Base-by-base conservation (phyloP, 2,888 invertebrate genomes). In the Protula sp. region DNA sequence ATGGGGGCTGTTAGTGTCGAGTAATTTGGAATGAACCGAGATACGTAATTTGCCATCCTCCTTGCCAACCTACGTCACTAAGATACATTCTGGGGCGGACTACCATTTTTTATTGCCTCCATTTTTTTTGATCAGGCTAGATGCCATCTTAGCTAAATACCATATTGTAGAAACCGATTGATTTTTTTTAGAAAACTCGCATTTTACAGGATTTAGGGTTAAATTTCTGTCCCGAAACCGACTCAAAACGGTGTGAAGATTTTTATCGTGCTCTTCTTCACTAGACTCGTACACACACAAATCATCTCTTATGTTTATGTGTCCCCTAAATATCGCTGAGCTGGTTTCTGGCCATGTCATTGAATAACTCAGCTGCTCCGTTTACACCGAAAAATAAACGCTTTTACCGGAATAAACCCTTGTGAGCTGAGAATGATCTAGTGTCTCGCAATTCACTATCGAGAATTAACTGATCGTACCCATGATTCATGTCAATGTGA, bases 21-120 rank as follows among this genome's bases (percentile, higher is more conserved):
- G n/a, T n/a, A n/a, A n/a, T n/a, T n/a, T n/a, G 68, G 31, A 9
- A 72, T 52, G 0, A 70, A 68, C 52, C 48, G 61, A 30, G 65
- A n/a, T n/a, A n/a, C n/a, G n/a, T n/a, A n/a, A n/a, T n/a, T n/a
- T n/a, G n/a, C n/a, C n/a, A n/a, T n/a, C n/a, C n/a, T n/a, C n/a
- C n/a, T 60, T 2, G 67, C 58, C 3, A 59, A 54, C 14, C 57
- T 57, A 28, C n/a, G n/a, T n/a, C n/a, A n/a, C n/a, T n/a, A n/a
- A n/a, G n/a, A n/a, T n/a, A n/a, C n/a, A n/a, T n/a, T n/a, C n/a
- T n/a, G n/a, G n/a, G n/a, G n/a, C n/a, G n/a, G n/a, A n/a, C n/a
- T n/a, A n/a, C n/a, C n/a, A n/a, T n/a, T n/a, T n/a, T n/a, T n/a
- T n/a, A n/a, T n/a, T n/a, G n/a, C n/a, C n/a, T n/a, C n/a, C n/a